phyloP scores from a whole-genome alignment of 2,888 invertebrate genomes.

The Leucophenga montana region DNA sequence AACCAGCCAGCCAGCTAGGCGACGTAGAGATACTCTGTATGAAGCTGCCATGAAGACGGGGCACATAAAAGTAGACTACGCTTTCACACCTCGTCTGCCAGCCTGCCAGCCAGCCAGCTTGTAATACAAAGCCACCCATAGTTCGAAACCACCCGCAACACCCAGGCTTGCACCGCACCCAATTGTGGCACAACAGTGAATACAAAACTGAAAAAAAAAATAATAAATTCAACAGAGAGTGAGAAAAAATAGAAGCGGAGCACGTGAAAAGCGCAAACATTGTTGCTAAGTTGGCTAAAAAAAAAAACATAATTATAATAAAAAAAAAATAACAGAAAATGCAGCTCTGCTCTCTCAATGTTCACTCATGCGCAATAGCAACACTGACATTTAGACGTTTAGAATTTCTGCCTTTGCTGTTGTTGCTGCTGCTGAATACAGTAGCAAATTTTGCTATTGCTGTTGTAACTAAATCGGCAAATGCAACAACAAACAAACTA shows the following conservation, averaged over 20 bases:
- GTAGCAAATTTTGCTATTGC: conserved; percentile 45
- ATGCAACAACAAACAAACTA: conserved; percentile 38
- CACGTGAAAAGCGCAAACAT: not conserved
- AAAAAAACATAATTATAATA: no score
- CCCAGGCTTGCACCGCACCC: conserved; percentile 28
- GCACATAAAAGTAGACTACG: conserved; percentile 29
- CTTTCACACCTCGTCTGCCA: conserved; percentile 51
- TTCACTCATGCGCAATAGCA: conserved; percentile 65
- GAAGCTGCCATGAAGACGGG: no score
- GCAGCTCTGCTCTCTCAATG: conserved; percentile 41
- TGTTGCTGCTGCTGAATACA: conserved; percentile 53
- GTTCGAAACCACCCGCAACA: conserved; percentile 10
- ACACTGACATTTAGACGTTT: conserved; percentile 62
- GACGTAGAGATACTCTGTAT: no score
- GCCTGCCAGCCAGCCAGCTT: conserved; percentile 35
- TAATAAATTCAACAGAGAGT: not conserved
- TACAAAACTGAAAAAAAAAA: conserved; percentile 46
- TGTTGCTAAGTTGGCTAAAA: not conserved
- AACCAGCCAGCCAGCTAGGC: no score
- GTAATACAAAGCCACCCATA: conserved; percentile 37
- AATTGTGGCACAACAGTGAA: conserved; percentile 50
- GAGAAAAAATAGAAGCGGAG: not conserved
- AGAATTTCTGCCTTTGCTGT: conserved; percentile 51
- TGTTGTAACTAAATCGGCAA: conserved; percentile 35
- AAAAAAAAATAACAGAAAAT: no score